A percentile compares a stretch with the other conserved stretches of the same genome.
Evolutionary conservation across 1,140 invertebrate species (phyloP).

Genomic region (Tetragnatha versicolor): DNA sequence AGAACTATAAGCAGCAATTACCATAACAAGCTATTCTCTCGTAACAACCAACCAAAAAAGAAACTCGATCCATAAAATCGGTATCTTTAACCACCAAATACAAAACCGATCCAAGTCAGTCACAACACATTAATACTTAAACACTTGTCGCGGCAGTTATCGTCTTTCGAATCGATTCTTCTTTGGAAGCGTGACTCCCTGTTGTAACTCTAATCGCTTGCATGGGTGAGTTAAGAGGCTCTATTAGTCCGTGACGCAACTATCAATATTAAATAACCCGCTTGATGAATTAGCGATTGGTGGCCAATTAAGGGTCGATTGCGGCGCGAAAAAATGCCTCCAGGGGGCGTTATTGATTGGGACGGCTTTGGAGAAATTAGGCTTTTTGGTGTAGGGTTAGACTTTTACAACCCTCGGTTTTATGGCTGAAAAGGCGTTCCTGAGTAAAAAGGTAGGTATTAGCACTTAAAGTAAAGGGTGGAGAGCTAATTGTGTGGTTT

Average conservation of each 20-base stretch:
- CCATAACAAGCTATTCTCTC: too few relatives aligned
- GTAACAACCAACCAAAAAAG: too few relatives aligned
- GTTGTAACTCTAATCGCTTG: slow-evolving; percentile 16
- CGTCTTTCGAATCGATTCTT: slow-evolving; percentile 14
- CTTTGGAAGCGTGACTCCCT: slow-evolving; percentile 7
- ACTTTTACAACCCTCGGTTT: too few relatives aligned
- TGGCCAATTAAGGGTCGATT: slow-evolving; percentile 35
- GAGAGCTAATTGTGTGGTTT: too few relatives aligned
- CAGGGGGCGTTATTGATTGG: neutral
- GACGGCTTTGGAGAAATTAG: too few relatives aligned
- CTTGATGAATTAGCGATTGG: slow-evolving; percentile 21
- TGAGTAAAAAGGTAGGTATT: too few relatives aligned
- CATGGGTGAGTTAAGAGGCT: slow-evolving; percentile 1
- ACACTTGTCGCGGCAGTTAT: neutral
- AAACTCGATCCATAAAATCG: neutral
- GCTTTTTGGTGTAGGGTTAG: too few relatives aligned
- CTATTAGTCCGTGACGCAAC: slow-evolving; percentile 30
- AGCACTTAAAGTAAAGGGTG: too few relatives aligned
- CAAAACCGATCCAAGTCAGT: too few relatives aligned
- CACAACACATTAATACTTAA: slow-evolving; percentile 10
- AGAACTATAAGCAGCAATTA: too few relatives aligned
- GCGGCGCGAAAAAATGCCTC: neutral
- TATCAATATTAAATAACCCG: slow-evolving; percentile 32
- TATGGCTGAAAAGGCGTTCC: too few relatives aligned
- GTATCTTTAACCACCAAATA: too few relatives aligned